phyloP scores from a whole-genome alignment of 2,113 vertebrate genomes.

The Poeciliopsis occidentalis region DNA sequence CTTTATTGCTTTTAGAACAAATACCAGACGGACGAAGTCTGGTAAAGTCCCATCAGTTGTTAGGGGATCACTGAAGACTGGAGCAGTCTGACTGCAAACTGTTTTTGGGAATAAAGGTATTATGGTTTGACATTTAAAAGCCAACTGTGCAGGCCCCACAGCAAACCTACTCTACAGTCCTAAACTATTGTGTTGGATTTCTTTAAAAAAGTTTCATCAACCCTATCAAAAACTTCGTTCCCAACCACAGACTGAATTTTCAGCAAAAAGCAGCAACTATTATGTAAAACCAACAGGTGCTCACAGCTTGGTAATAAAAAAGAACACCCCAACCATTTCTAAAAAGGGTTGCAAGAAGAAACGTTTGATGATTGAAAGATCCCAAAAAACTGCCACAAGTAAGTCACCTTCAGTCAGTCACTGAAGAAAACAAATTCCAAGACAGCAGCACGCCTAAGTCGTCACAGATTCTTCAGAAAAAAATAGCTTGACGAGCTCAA shows the following conservation, averaged over 20 bases:
- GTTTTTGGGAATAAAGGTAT: conserved; percentile 5
- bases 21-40: neutral
- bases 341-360: neutral
- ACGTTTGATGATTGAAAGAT: neutral
- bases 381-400: neutral
- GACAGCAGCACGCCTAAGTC: neutral
- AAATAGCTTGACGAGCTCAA: conserved; percentile 10
- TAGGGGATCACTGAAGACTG: neutral
- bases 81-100: neutral
- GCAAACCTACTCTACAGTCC: neutral
- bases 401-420: neutral
- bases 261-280: neutral
- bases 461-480: neutral
- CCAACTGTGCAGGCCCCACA: neutral
- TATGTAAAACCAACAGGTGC: neutral
- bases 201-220: neutral
- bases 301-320: neutral
- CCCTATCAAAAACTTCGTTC: neutral
- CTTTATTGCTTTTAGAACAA: no score
- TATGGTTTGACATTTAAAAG: conserved; percentile 1
- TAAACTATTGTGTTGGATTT: neutral
- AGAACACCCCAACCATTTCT: neutral
- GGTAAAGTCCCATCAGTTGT: conserved; percentile 2
- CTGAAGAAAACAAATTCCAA: neutral
- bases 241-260: neutral